Evolutionary conservation across 1,140 invertebrate genomes (phyloP).

Genomic region (Drosophila kanapiae): DNA sequence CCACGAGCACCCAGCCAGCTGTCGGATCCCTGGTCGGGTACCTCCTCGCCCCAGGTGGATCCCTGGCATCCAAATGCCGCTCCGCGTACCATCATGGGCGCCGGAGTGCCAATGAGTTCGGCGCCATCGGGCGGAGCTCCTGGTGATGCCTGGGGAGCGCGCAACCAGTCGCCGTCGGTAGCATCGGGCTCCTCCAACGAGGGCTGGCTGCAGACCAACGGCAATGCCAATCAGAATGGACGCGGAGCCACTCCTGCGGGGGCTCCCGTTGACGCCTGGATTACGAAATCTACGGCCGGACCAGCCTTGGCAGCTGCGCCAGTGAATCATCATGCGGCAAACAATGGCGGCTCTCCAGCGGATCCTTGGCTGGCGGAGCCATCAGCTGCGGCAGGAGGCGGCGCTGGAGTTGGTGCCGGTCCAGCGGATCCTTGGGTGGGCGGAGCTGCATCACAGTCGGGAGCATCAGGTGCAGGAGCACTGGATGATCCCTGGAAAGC

Average conservation of each 20-base stretch:
- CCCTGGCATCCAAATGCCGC: conserved; percentile 87
- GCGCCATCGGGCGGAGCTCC: conserved; percentile 30
- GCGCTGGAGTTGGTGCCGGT: neutral
- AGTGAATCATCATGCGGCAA: conserved; percentile 49
- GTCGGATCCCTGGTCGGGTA: conserved; percentile 87
- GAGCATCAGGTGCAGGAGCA: conserved; percentile 85
- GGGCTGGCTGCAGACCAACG: conserved; percentile 83
- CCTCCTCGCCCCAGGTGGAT: conserved; percentile 86
- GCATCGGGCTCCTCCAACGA: conserved; percentile 82
- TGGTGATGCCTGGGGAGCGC: conserved; percentile 71
- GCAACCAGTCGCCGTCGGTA: conserved; percentile 81
- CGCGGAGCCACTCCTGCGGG: conserved; percentile 51
- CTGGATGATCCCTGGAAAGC: conserved; percentile 82
- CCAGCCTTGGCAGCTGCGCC: conserved; percentile 52
- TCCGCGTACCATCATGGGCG: conserved; percentile 67
- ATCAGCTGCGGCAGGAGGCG: conserved; percentile 29
- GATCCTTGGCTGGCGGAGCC: conserved; percentile 88
- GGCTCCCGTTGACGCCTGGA: conserved; percentile 65
- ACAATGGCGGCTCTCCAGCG: conserved; percentile 69
- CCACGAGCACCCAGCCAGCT: conserved; percentile 85
- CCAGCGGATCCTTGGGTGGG: conserved; percentile 79
- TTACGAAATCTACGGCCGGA: conserved; percentile 60
- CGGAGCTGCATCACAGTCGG: conserved; percentile 76
- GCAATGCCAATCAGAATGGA: conserved; percentile 72
- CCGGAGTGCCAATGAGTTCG: conserved; percentile 60